Evolutionary conservation across 2,888 invertebrate genomes (phyloP).

Genomic region (Eilema griseolum): DNA sequence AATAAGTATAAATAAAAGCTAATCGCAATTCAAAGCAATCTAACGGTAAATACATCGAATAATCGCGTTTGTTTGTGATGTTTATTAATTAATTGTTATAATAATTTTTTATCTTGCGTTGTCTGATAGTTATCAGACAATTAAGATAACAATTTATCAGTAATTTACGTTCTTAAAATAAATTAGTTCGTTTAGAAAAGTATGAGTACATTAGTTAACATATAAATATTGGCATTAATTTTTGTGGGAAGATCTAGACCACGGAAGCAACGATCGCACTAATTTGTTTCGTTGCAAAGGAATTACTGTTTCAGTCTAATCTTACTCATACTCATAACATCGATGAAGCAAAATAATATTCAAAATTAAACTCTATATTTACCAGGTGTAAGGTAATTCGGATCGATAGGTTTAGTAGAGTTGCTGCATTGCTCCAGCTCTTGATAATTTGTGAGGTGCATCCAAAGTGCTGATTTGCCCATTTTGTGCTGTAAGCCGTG

Average conservation of each 20-base stretch:
- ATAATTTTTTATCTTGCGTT: no score
- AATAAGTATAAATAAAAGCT: neutral
- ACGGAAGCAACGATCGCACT: no score
- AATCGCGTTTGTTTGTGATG: neutral
- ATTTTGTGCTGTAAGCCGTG: slow-evolving; percentile 98
- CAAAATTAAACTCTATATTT: slow-evolving; percentile 37
- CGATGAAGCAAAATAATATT: neutral
- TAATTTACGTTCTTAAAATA: neutral
- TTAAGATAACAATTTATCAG: neutral
- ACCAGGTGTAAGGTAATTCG: slow-evolving; percentile 86
- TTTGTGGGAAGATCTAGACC: no score
- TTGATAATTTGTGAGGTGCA: slow-evolving; percentile 96
- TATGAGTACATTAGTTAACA: no score
- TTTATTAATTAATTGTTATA: no score
- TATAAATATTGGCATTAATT: no score
- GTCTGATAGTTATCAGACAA: neutral
- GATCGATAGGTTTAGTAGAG: slow-evolving; percentile 83
- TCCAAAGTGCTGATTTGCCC: slow-evolving; percentile 99
- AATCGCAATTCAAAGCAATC: neutral
- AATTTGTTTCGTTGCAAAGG: no score
- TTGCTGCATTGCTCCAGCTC: slow-evolving; percentile 91
- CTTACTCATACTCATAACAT: no score
- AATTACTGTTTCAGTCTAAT: no score
- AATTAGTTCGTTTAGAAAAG: no score
- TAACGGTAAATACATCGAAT: neutral